Conservation (phyloP, 2,888 invertebrate species). For the Caenorhabditis sp. region DNA sequence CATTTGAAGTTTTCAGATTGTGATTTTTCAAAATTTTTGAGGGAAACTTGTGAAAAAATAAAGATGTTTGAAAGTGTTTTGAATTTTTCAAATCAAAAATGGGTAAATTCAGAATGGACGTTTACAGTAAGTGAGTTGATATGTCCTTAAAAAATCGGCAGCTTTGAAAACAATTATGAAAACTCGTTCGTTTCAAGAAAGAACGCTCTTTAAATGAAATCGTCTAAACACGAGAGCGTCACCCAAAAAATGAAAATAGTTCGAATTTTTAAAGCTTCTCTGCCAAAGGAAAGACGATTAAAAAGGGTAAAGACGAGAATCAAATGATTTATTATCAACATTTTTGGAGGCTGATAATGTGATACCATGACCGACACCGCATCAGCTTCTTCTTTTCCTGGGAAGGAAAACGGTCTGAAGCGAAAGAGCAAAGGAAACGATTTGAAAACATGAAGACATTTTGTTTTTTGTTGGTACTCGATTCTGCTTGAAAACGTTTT, state of each 20-base stretch:
- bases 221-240: background rate
- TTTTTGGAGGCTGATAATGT: conserved; percentile 26
- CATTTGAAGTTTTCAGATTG: conserved; percentile 1
- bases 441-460: conserved; percentile 10
- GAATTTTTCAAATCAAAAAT: background rate
- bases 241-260: background rate
- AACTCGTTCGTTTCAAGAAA: no score
- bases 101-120: background rate
- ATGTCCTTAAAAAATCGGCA: no score
- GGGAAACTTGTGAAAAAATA: background rate
- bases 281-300: conserved; percentile 14
- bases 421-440: conserved; percentile 25
- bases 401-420: conserved; percentile 1
- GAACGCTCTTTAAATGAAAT: conserved; percentile 3
- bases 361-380: background rate
- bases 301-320: background rate
- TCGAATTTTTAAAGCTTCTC: conserved; percentile 5
- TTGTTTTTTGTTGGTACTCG: conserved; percentile 24
- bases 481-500: background rate
- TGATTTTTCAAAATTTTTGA: background rate
- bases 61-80: conserved; percentile 8
- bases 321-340: conserved; percentile 35
- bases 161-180: no score
- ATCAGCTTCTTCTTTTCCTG: conserved; percentile 10
- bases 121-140: background rate